Evolutionary conservation across 2,888 invertebrate species (phyloP), one percentile per base, ranked within the genome.

Genomic region (Idaea straminata): DNA sequence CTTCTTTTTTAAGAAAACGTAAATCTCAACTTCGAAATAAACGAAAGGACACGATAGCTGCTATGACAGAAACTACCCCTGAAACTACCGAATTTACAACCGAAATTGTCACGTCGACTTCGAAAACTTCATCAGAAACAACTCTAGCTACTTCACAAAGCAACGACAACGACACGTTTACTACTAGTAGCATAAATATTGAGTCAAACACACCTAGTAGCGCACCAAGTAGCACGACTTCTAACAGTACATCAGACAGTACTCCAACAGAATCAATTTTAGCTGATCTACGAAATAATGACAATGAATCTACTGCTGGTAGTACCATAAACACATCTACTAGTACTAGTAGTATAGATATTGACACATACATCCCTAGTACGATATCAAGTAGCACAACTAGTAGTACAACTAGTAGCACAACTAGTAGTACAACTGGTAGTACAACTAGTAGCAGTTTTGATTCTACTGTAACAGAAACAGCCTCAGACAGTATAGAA

Each of bases 1-100:
- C 75, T 25, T 72, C 64, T 25, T 60, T 68, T 60, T 15, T 25
- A 6, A 13, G 5, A 62, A 25, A 16, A 4, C 0, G 15, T 59
- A 60, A 36, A 25, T 0, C 34, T 62, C 10, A 35, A 36, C 25
- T 35, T 25, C 15, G 35, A 58, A 35, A n/a, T 34, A 64, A 57
- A 58, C 35, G 25, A 34, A 6, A 58, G 4, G 58, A n/a, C 15
- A 10, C 15, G 34, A 59, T 34, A 7, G 34, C 34, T 59, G 25
- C 25, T 13, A 34, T 34, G 34, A 16, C 15, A 62, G 15, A 25
- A 64, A 66, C 7, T 5, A 59, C 35, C 59, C 15, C 59, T n/a
- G 15, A 59, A 59, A 16, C 35, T 0, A 36, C 47, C 13, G 47
- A 47, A 13, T 5, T 47, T 10, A 13, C 47, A 47, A 47, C 47